Percentiles rank a stretch among this genome's conserved stretches.
Conservation (phyloP, 1,140 invertebrate species). For the Bemisia tabaci region DNA sequence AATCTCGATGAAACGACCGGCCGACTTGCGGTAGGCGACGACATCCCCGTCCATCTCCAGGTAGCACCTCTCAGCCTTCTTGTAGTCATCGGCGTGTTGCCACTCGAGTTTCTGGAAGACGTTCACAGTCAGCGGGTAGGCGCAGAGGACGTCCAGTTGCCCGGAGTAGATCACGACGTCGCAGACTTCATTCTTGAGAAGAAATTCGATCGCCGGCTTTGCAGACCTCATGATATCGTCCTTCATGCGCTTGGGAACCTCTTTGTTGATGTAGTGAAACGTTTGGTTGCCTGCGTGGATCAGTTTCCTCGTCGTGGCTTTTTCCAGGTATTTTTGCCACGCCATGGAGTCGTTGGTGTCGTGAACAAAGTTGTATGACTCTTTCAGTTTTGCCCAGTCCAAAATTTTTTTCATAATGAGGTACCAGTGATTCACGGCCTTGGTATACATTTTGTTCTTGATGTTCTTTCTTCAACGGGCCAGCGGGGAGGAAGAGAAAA, state of each 20-base stretch:
- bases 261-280: too few relatives aligned
- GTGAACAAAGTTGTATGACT: too few relatives aligned
- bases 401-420: too few relatives aligned
- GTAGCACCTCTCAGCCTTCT: slow-evolving; percentile 23
- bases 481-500: too few relatives aligned
- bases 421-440: too few relatives aligned
- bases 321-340: too few relatives aligned
- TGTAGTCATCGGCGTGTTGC: slow-evolving; percentile 30
- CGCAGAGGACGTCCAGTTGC: slow-evolving; percentile 74
- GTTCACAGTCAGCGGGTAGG: slow-evolving; percentile 59
- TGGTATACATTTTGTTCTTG: too few relatives aligned
- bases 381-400: too few relatives aligned
- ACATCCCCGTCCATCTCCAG: slow-evolving; percentile 24
- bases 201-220: slow-evolving; percentile 52
- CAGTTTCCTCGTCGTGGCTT: too few relatives aligned
- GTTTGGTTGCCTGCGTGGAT: too few relatives aligned
- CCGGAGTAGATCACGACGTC: slow-evolving; percentile 64
- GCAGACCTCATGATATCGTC: slow-evolving; percentile 72
- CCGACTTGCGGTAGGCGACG: slow-evolving; percentile 44
- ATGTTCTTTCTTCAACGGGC: too few relatives aligned
- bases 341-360: too few relatives aligned
- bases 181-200: slow-evolving; percentile 44
- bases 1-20: slow-evolving; percentile 44
- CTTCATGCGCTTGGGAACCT: slow-evolving; percentile 24
- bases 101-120: slow-evolving; percentile 42